Percentiles rank a stretch among this genome's conserved stretches.
These are phyloP conservation scores for Drosophila mimica DNA, from an alignment of 2,888 invertebrate genomes.

Conservation along the genomic window DNA sequence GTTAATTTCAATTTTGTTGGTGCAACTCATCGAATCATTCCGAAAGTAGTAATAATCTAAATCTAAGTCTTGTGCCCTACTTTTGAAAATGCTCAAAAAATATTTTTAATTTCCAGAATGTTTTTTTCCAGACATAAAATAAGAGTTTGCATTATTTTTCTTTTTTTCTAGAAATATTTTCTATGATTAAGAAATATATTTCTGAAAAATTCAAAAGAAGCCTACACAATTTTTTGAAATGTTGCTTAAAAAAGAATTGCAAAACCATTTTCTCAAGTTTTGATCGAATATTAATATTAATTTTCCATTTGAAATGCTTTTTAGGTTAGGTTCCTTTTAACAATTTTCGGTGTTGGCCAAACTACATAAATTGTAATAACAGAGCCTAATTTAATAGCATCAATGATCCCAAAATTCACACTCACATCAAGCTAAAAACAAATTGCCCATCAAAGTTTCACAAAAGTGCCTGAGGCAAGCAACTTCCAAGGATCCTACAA, in stretches of 20 bases:
- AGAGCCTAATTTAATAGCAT: conserved; percentile 43
- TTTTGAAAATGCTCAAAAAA: background rate
- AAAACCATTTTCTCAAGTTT: background rate
- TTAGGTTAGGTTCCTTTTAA: background rate
- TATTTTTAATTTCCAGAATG: background rate
- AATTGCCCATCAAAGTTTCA: conserved; percentile 64
- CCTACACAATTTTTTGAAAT: too few relatives aligned
- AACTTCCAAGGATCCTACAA: conserved; percentile 44
- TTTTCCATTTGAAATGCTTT: background rate
- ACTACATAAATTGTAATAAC: conserved; percentile 11
- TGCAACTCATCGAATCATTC: too few relatives aligned
- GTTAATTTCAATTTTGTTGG: background rate
- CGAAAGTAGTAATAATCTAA: too few relatives aligned
- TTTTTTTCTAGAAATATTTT: background rate
- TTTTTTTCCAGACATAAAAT: background rate
- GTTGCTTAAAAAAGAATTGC: background rate
- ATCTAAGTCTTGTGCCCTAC: too few relatives aligned
- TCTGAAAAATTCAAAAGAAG: background rate
- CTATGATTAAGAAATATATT: background rate
- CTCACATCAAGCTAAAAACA: conserved; percentile 42
- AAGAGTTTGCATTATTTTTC: background rate
- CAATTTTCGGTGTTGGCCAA: conserved; percentile 4
- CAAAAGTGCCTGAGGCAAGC: conserved; percentile 50
- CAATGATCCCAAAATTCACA: conserved; percentile 57
- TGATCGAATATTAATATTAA: background rate